Conservation (phyloP, 2,113 vertebrate genomes). For the Haliaeetus leucogaster region DNA sequence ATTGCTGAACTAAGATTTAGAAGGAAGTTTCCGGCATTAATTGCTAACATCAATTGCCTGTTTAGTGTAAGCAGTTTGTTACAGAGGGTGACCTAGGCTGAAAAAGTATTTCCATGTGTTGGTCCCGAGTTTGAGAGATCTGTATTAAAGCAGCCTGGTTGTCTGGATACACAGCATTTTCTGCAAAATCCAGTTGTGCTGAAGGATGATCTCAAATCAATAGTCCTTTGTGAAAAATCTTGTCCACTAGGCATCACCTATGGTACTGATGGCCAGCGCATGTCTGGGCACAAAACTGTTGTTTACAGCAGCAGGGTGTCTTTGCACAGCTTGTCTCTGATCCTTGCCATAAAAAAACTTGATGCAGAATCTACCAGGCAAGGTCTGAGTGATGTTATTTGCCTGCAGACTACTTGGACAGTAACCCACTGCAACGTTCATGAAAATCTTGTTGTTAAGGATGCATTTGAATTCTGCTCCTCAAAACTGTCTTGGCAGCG, state of each 20-base stretch:
- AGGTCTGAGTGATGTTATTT: not conserved
- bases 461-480: not conserved
- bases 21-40: not conserved
- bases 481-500: not conserved
- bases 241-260: rapidly evolving
- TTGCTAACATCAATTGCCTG: not conserved
- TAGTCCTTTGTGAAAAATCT: not conserved
- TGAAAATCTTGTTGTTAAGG: not conserved
- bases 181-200: not conserved
- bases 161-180: not conserved
- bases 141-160: not conserved
- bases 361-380: not conserved
- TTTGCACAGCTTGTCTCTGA: not conserved
- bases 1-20: not conserved
- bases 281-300: not conserved
- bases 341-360: not conserved
- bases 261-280: rapidly evolving
- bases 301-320: rapidly evolving
- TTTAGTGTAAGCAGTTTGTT: not conserved
- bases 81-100: not conserved
- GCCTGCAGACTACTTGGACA: not conserved
- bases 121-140: rapidly evolving
- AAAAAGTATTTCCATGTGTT: not conserved
- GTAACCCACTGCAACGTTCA: not conserved
- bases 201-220: not conserved